Evolutionary conservation across 2,113 vertebrate genomes (phyloP).

Genomic region (Ochotona curzoniae): DNA sequence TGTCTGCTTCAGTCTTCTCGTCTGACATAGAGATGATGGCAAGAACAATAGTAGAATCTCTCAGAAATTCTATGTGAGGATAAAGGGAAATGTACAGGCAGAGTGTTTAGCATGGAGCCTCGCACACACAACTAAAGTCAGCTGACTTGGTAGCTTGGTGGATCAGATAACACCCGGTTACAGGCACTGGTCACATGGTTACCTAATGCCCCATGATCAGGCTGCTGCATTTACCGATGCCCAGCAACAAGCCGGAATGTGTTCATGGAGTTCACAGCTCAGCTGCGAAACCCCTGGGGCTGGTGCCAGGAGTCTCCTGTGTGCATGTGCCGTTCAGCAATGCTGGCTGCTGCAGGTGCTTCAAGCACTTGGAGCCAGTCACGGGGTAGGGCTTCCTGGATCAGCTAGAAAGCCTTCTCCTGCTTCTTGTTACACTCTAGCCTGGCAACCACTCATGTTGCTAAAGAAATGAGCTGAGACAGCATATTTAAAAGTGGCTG

Average conservation of each 20-base stretch:
- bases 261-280: neutral
- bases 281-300: neutral
- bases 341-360: neutral
- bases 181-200: neutral
- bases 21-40: neutral
- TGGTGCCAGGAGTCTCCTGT: neutral
- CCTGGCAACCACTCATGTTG: neutral
- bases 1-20: neutral
- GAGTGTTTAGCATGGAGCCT: neutral
- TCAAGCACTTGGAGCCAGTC: neutral
- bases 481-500: slow-evolving; percentile 60
- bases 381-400: neutral
- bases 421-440: neutral
- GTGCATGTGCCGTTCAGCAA: neutral
- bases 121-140: neutral
- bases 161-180: neutral
- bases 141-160: neutral
- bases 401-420: neutral
- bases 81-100: neutral
- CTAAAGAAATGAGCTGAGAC: slow-evolving; percentile 48
- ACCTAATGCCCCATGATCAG: neutral
- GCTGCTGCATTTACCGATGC: neutral
- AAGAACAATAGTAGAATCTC: neutral
- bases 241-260: neutral
- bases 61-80: neutral